phyloP scores from a whole-genome alignment of 23 tunicate species.

The Botrylloides violaceus region DNA sequence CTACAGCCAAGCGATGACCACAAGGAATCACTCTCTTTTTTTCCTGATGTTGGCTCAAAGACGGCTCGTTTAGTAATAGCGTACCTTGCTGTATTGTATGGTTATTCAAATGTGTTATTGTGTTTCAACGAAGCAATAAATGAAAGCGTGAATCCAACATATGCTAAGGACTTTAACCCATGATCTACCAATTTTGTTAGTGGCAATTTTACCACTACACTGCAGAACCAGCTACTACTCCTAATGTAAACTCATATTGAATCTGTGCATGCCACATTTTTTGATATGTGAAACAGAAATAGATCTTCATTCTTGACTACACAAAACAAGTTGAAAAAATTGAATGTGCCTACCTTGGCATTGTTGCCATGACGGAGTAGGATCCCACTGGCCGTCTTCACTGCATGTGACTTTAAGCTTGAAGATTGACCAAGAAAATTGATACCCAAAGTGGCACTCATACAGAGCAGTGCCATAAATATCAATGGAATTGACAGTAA shows the following conservation, averaged over 20 bases:
- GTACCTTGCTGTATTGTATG: too few relatives aligned
- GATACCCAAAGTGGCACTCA: constrained; percentile 41
- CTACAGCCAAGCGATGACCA: too few relatives aligned
- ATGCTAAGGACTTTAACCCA: neutral
- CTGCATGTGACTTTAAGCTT: constrained; percentile 17
- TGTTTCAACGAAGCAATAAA: too few relatives aligned
- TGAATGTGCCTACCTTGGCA: constrained; percentile 28
- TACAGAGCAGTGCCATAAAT: constrained; percentile 26
- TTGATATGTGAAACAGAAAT: too few relatives aligned
- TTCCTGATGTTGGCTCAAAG: too few relatives aligned
- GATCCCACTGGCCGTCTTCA: constrained; percentile 35
- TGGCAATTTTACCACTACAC: neutral
- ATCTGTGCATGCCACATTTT: too few relatives aligned
- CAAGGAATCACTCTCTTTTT: too few relatives aligned
- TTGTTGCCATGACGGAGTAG: constrained; percentile 20
- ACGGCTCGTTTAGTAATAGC: too few relatives aligned
- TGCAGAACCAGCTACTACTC: neutral
- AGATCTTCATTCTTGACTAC: too few relatives aligned
- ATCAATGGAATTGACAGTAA: constrained; percentile 17
- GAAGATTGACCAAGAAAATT: constrained; percentile 32
- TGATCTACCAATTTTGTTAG: neutral
- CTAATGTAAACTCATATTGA: too few relatives aligned
- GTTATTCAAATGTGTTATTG: too few relatives aligned
- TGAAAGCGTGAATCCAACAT: too few relatives aligned
- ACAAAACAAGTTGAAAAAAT: neutral